A percentile compares a stretch with the other conserved stretches of the same genome.
These are phyloP conservation scores for Coptotermes formosanus DNA, from an alignment of 1,140 invertebrate genomes.

Conservation along the genomic window DNA sequence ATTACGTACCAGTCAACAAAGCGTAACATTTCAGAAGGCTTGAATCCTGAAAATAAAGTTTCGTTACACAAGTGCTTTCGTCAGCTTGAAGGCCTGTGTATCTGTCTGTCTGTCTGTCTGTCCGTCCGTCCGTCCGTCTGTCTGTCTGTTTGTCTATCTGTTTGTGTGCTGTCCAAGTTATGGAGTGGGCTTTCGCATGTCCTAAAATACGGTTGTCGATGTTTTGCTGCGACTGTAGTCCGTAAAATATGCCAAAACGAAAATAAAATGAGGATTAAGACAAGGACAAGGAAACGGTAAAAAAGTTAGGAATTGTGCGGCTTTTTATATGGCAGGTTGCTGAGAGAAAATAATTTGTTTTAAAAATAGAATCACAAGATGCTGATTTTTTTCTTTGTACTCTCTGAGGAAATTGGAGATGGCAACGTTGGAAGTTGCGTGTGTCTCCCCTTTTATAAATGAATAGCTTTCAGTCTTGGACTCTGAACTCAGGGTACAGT, in stretches of 20 bases:
- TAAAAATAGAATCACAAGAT: background rate
- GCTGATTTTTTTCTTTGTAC: background rate
- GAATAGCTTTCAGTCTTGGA: background rate
- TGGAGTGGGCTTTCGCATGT: background rate
- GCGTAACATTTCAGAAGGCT: no score
- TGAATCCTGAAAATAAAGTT: no score
- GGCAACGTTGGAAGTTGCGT: background rate
- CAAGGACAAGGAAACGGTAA: background rate
- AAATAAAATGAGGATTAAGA: background rate
- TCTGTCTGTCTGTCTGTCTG: no score
- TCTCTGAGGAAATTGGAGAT: background rate
- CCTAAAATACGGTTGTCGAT: background rate
- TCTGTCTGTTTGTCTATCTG: no score
- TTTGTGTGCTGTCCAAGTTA: no score
- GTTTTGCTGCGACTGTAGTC: background rate
- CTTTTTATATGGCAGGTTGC: background rate
- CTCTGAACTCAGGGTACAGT: background rate
- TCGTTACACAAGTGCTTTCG: no score
- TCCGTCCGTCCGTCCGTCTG: no score
- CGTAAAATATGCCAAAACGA: background rate
- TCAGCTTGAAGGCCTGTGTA: no score
- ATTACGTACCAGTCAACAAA: no score
- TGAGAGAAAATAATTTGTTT: background rate
- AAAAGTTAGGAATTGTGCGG: background rate
- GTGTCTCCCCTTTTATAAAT: background rate